Base-by-base conservation (phyloP, 1,140 invertebrate species). In the Thalassaphorura encarpata region DNA sequence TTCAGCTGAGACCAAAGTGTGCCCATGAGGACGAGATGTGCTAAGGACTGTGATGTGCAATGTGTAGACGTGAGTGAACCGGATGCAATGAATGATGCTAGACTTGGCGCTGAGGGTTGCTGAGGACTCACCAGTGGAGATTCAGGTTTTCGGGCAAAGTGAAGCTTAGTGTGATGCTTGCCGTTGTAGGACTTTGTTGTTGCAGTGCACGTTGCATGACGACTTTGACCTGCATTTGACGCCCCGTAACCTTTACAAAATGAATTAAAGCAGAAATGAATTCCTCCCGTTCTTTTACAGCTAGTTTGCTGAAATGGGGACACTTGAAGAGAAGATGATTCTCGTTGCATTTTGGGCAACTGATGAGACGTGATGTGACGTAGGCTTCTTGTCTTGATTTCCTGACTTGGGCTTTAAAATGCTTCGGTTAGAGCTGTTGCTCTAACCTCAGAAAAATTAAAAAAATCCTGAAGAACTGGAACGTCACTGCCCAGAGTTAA, bases 261-360 rank as follows among this genome's bases (percentile, higher is more conserved):
- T 18, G 24, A 48, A 45, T 48, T 48, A 18, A 49, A 48, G 29
- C 54, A 55, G 2, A 54, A 16, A 48, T 23, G 6, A 51, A 4
- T 13, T 26, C 28, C 21, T 39, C n/a, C 11, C 48, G 28, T 16
- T 33, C 48, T 23, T 33, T 4, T 4, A 51, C 48, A 19, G 11
- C 3, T 8, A 11, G 6, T 5, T 18, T 36, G 11, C 21, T 11
- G 33, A 51, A 51, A 21, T 6, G 3, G 8, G 4, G 3, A 24
- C 48, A 51, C 21, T 51, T 4, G 48, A 5, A 39, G 5, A 51
- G 4, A 6, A 6, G 31, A 24, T 51, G 48, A 4, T 8, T 36
- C 8, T 51, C 23, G 5, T 23, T 23, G 28, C 48, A 36, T 5
- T 8, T 27, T 21, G 23, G 5, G 33, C 48, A 51, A 8, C n/a